Evolutionary conservation across 2,113 vertebrate species (phyloP).

Genomic region (Proterorhinus semilunaris): DNA sequence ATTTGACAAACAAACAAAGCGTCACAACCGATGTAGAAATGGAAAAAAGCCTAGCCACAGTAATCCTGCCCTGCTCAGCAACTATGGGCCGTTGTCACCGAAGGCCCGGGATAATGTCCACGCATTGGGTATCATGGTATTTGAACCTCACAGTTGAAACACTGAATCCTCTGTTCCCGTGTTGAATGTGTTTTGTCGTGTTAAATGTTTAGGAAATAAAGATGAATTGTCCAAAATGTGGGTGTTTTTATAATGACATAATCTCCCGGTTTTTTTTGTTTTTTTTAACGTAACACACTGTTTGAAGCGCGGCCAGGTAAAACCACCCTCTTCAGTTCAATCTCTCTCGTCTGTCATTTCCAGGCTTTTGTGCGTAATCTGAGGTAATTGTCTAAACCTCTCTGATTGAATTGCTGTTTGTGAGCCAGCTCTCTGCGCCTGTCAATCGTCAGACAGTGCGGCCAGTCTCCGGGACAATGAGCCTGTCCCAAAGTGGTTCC

Average conservation of each 20-base stretch:
- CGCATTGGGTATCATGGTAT: not conserved
- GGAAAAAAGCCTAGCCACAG: no score
- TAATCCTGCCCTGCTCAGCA: no score
- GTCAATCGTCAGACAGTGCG: constrained; percentile 33
- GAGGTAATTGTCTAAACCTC: constrained; percentile 17
- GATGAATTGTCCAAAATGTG: not conserved
- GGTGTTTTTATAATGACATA: not conserved
- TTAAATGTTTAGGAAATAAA: not conserved
- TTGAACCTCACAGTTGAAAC: not conserved
- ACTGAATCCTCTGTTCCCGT: not conserved
- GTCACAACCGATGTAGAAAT: no score
- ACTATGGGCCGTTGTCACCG: no score
- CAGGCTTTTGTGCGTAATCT: constrained; percentile 22
- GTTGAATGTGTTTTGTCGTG: no score
- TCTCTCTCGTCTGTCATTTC: constrained; percentile 34
- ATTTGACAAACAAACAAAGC: no score
- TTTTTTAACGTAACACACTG: not conserved
- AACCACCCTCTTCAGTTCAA: constrained; percentile 16
- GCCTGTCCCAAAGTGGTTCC: constrained; percentile 32
- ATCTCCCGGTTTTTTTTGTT: not conserved
- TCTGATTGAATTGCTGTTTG: constrained; percentile 31
- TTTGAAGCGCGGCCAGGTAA: constrained; percentile 1
- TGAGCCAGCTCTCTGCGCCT: constrained; percentile 6
- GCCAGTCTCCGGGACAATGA: constrained; percentile 37
- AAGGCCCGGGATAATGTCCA: no score